phyloP scores from a whole-genome alignment of 2,888 invertebrate species.

The Hirtodrosophila cameraria region DNA sequence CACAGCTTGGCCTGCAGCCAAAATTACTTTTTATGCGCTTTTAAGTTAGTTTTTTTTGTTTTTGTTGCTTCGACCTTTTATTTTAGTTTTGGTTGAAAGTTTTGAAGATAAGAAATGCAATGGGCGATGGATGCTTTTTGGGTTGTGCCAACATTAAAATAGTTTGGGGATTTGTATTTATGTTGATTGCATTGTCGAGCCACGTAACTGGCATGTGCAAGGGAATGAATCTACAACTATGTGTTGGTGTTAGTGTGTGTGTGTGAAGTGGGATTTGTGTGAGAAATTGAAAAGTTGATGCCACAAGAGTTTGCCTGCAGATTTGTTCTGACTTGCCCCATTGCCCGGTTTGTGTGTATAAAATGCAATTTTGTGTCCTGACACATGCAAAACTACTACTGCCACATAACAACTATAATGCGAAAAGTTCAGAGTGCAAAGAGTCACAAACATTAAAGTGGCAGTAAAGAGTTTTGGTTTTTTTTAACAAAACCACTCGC shows the following conservation, averaged over 20 bases:
- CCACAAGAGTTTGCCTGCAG: slow-evolving; percentile 41
- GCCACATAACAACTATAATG: slow-evolving; percentile 30
- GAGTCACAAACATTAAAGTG: slow-evolving; percentile 38
- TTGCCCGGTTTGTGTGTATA: slow-evolving; percentile 15
- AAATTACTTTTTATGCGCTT: slow-evolving; percentile 59
- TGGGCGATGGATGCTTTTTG: slow-evolving; percentile 17
- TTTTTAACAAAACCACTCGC: slow-evolving; percentile 10
- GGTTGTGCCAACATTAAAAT: slow-evolving; percentile 71
- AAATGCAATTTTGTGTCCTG: slow-evolving; percentile 67
- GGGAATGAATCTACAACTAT: slow-evolving; percentile 1
- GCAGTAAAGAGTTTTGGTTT: slow-evolving; percentile 29
- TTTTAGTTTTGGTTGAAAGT: slow-evolving; percentile 49
- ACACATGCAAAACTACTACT: slow-evolving; percentile 50
- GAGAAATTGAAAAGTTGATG: slow-evolving; percentile 65
- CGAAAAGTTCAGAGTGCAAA: slow-evolving; percentile 50
- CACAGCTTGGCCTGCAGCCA: slow-evolving; percentile 50
- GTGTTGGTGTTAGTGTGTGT: slow-evolving; percentile 22
- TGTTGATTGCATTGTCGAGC: slow-evolving; percentile 75
- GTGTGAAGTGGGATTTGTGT: slow-evolving; percentile 65
- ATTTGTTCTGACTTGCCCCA: slow-evolving; percentile 35
- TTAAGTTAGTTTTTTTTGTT: slow-evolving; percentile 37
- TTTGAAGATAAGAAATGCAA: slow-evolving; percentile 47
- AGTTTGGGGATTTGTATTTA: slow-evolving; percentile 80
- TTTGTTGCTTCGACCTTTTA: slow-evolving; percentile 4
- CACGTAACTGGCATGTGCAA: slow-evolving; percentile 48